Conservation (phyloP, 2,113 vertebrate genomes). For the Lepus timidus region DNA sequence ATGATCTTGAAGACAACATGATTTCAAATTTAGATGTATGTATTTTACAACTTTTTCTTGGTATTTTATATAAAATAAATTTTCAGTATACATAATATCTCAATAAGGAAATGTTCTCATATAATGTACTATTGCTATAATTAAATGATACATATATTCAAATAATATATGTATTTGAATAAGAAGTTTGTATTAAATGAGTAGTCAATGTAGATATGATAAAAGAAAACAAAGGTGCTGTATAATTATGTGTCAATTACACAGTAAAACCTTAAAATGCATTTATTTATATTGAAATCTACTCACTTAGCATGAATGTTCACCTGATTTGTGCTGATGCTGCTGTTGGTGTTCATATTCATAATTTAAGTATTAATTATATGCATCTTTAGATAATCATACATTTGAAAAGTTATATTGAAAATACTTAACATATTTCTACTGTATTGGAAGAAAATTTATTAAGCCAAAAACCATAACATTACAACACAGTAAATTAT, state of each 20-base stretch:
- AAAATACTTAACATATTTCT: background rate
- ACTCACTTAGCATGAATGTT: background rate
- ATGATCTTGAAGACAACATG: background rate
- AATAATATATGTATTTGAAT: too few relatives aligned
- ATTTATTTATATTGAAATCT: background rate
- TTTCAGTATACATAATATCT: background rate
- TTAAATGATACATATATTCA: too few relatives aligned
- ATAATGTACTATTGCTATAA: background rate
- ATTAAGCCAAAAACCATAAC: background rate
- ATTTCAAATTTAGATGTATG: background rate
- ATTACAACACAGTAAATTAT: background rate
- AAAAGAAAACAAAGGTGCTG: slow-evolving; percentile 18
- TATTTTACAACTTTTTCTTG: background rate
- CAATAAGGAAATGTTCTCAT: background rate
- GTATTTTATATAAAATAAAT: background rate
- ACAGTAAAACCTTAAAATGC: background rate
- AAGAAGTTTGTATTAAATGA: too few relatives aligned
- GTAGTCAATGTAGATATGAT: background rate
- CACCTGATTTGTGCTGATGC: background rate
- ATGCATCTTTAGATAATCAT: background rate
- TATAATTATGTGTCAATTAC: background rate
- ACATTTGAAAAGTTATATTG: background rate
- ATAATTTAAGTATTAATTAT: fast-evolving
- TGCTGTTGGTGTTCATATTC: background rate
- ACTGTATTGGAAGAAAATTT: background rate